Base-by-base conservation (phyloP, 2,797 vertebrate genomes). In the Rhabdophis nuchalis region DNA sequence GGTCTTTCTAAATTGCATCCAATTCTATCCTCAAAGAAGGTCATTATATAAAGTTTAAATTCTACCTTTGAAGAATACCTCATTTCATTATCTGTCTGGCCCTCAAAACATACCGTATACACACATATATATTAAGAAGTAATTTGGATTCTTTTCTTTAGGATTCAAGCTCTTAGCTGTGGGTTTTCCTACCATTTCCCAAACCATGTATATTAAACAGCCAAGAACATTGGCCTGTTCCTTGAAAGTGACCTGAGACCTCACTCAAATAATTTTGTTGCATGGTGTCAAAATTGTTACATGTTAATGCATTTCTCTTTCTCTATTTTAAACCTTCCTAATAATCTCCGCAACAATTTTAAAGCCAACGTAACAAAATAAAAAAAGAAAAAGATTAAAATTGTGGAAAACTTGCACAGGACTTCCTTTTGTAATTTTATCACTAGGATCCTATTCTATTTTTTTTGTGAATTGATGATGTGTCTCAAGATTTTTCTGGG, bases 121-220 rank as follows among this genome's bases (percentile, higher is more conserved):
- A 96, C 96, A 95, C 58, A 60, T 18, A 20, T 96, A 96, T 96
- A 95, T 93, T 95, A 96, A 96, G 92, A 89, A 95, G 96, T 94
- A 96, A 97, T 97, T 97, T 97, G 96, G 94, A 96, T 96, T 96
- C 92, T 89, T 93, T 94, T 93, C 94, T 96, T 93, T 93, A 95
- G 92, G 94, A 96, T 68, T 93, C 95, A 91, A 90, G 93, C 95
- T 96, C 54, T 89, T 68, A 86, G 94, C 94, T 95, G 23, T 82
- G 68, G 86, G 91, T 94, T 95, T 95, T 96, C 93, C 91, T 87
- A 91, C 82, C 41, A 96, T 97, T 95, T 98, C 97, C 97, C 97
- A 97, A 94, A 23, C 97, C 95, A 98, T 98, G 97, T 97, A 97
- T 98, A 98, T 97, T 97, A 98, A 98, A 95, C 96, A 98, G 97